Evolutionary conservation across 30 jellyfish, hydroid and myxozoan genomes (phyloP), one percentile per base, ranked within the genome.

Genomic region (Clytia hemisphaerica): DNA sequence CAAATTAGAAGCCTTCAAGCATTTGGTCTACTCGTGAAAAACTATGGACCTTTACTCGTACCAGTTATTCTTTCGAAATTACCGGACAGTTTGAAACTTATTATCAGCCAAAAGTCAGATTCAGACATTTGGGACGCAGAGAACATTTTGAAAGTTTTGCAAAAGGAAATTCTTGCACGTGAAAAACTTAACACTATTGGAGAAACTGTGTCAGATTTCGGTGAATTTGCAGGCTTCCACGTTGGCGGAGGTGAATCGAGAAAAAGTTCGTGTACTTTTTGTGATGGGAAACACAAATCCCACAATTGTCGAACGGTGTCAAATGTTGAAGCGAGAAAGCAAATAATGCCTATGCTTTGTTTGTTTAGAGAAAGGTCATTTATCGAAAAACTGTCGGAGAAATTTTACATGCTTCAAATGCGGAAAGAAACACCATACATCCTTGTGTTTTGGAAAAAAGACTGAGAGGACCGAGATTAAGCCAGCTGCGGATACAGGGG

Each of bases 1-100:
- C 90, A 82, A 9, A 53, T 82, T n/a, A 45, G 78, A 57, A 75
- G 89, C 34, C 62, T 73, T 12, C 83, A 82, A 28, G 48, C 73
- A n/a, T 48, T 72, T 4, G 94, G 88, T 15, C 51, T 72, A 1
- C 28, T 65, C 3, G 44, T 78, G 16, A 77, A 72, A 1, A 27
- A 22, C 18, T 82, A 73, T 36, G 94, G 93, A 57, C 38, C 80
- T 61, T 62, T 82, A 1, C 64, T 79, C 2, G 27, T 79, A 0
- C 86, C 93, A 9, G 62, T 72, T 45, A 61, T 71, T 3, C 46
- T 83, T 79, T 36, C 40, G 45, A 30, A 62, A 30, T 32, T 72
- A 59, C 88, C 82, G 37, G 79, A 49, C 29, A 83, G 61, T 7
- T 40, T 84, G 26, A 48, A 59, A 3, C 29, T 84, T 29, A 75